A percentile compares a stretch with the other conserved stretches of the same genome.
phyloP scores from a whole-genome alignment of 2,888 invertebrate species.

The Carcina quercana region DNA sequence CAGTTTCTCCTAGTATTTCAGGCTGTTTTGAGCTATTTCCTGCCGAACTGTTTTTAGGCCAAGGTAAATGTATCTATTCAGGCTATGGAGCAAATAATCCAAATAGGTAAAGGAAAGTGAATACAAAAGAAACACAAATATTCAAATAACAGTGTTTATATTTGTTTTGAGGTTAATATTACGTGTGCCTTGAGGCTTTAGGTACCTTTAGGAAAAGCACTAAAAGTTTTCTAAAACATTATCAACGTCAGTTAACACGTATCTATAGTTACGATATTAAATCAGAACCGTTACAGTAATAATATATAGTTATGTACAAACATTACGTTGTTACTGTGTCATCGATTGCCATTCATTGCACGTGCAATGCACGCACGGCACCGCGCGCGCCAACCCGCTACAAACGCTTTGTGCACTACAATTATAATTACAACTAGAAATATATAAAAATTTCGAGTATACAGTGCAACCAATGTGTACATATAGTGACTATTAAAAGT shows the following conservation, averaged over 20 bases:
- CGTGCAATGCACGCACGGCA: not conserved
- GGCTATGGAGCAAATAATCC: too few species aligned
- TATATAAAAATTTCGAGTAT: constrained; percentile 43
- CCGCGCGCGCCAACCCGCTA: not conserved
- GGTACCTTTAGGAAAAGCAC: constrained; percentile 62
- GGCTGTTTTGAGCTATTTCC: too few species aligned
- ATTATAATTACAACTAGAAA: constrained; percentile 38
- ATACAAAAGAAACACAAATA: constrained; percentile 38
- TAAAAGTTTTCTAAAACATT: constrained; percentile 61
- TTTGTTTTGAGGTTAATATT: constrained; percentile 70
- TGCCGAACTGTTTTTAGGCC: too few species aligned
- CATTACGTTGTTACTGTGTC: constrained; percentile 13
- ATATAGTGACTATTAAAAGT: constrained; percentile 3
- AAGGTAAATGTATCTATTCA: too few species aligned
- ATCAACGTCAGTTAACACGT: constrained; percentile 54
- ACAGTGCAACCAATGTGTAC: constrained; percentile 38
- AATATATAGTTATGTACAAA: constrained; percentile 34
- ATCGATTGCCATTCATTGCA: not conserved
- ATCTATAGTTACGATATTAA: constrained; percentile 40
- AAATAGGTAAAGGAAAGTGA: too few species aligned
- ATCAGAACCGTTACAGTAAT: constrained; percentile 44
- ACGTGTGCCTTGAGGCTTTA: constrained; percentile 62
- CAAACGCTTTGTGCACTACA: constrained; percentile 57
- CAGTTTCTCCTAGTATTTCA: too few species aligned
- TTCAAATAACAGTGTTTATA: constrained; percentile 72